Evolutionary conservation across 2,797 vertebrate genomes (phyloP).

Genomic region (Pseudochirops corinnae): DNA sequence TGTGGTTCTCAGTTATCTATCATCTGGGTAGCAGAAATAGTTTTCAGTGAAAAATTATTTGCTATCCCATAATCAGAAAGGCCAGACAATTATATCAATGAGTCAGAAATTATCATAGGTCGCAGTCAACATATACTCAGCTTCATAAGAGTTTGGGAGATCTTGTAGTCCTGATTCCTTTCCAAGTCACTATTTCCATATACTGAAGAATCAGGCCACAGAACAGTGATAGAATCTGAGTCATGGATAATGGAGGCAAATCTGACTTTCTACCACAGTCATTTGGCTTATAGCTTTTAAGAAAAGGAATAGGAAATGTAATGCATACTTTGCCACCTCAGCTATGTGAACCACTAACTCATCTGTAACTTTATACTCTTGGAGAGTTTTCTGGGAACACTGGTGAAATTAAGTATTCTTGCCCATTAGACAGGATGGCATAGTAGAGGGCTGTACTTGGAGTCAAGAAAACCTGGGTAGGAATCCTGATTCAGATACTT

Average conservation of each 20-base stretch:
- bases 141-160: background rate
- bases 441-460: background rate
- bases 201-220: background rate
- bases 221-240: background rate
- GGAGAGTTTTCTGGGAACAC: background rate
- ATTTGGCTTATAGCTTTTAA: constrained; percentile 16
- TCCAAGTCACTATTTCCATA: background rate
- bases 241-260: constrained; percentile 26
- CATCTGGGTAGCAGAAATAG: background rate
- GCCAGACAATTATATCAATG: background rate
- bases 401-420: background rate
- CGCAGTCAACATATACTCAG: background rate
- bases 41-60: background rate
- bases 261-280: constrained; percentile 28
- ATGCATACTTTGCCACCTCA: background rate
- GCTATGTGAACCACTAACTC: background rate
- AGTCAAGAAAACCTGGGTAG: background rate
- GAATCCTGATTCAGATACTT: background rate
- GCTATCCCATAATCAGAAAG: background rate
- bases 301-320: background rate
- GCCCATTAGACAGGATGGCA: background rate
- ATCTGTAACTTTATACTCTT: background rate
- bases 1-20: background rate
- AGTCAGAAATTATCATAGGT: background rate
- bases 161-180: background rate